Evolutionary conservation across 2,888 invertebrate genomes (phyloP), one percentile per base, ranked within the genome.

Genomic region (Artemia sinica): DNA sequence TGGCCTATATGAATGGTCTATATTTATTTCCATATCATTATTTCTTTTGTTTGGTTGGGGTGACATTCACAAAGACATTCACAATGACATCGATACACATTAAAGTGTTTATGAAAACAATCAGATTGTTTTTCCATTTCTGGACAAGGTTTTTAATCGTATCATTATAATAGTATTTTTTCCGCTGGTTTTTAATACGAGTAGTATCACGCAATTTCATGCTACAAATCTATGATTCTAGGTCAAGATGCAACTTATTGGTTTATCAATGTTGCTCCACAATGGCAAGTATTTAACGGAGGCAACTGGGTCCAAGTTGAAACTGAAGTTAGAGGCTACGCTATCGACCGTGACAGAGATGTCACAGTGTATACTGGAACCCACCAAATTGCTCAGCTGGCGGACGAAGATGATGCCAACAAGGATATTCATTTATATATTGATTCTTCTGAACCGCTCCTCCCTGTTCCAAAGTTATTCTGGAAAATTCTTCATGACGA

Each of bases 221-320:
- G 4, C 28, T 28, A 28, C 28, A 28, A 28, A 28, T 28, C 28
- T 58, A 18, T 58, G 8, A 58, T 58, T 58, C 58, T 71, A 10
- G 82, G 82, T 63, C 84, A 85, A 73, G 77, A 80, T 0, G 76
- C 83, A 0, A 82, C 83, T 0, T 85, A 85, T 76, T 84, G 83
- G 75, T 85, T 83, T 74, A 77, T 85, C 67, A 86, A 86, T 74
- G 81, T 81, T 1, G 83, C 83, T 1, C 85, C 86, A 1, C 86
- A 86, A 72, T 86, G 86, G 85, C 83, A 84, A 73, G 77, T 77
- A 5, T 82, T 84, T 73, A 85, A 85, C 74, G 81, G 76, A 0
- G 81, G 81, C 13, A 83, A 82, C 72, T 85, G 85, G 84, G 76
- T 79, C 48, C 11, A 50, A 52, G 28, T 70, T 14, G 70, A 70